Conservation (phyloP, 2,113 vertebrate species). For the Ahaetulla prasina region DNA sequence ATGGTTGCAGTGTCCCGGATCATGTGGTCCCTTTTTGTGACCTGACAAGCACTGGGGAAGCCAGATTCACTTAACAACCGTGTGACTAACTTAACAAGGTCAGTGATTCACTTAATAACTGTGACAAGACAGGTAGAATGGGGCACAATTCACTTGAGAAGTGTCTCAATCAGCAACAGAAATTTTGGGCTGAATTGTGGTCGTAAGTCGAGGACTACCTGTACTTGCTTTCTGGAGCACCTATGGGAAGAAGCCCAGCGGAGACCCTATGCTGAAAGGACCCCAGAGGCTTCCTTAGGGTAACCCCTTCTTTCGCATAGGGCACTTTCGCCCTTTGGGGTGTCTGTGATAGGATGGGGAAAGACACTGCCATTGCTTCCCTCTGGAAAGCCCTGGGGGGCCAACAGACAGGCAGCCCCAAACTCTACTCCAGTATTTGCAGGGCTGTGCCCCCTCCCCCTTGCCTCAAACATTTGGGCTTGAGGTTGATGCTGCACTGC, state of each 20-base stretch:
- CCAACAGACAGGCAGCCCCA: neutral
- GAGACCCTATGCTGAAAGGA: neutral
- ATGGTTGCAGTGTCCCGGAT: neutral
- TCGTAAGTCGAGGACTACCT: neutral
- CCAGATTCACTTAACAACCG: neutral
- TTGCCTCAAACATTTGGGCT: accelerated
- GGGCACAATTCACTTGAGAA: neutral
- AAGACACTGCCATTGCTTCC: neutral
- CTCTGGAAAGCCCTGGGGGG: neutral
- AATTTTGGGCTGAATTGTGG: neutral
- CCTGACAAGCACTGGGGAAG: neutral
- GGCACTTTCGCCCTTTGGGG: neutral
- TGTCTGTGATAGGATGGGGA: neutral
- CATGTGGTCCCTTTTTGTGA: neutral
- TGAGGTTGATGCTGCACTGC: constrained; percentile 8
- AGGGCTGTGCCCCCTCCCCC: accelerated
- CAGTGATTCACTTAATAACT: neutral
- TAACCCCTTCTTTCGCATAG: neutral
- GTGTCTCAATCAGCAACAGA: neutral
- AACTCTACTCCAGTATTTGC: accelerated
- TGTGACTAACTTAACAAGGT: neutral
- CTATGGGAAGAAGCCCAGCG: neutral
- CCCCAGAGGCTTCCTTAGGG: neutral
- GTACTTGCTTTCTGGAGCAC: neutral
- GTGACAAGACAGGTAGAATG: neutral